These are phyloP conservation scores for Eulithis prunata DNA, from an alignment of 2,888 invertebrate genomes.

Conservation along the genomic window DNA sequence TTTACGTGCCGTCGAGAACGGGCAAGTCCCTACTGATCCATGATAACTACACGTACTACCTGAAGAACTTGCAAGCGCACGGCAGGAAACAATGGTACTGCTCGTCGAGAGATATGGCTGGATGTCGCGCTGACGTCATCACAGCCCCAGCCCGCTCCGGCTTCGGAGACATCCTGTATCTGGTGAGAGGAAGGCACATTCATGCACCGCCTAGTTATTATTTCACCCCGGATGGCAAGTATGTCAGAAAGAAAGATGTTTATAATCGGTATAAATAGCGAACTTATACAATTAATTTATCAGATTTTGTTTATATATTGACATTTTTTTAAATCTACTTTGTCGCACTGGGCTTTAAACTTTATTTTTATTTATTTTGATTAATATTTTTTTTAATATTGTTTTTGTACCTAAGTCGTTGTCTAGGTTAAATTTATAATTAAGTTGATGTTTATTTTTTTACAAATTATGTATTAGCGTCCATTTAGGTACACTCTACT, in stretches of 20 bases:
- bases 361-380: slow-evolving; percentile 15
- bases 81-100: slow-evolving; percentile 82
- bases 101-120: slow-evolving; percentile 79
- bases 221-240: slow-evolving; percentile 79
- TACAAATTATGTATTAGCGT: no score
- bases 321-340: slow-evolving; percentile 17
- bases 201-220: slow-evolving; percentile 78
- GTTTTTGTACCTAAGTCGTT: neutral
- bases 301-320: neutral
- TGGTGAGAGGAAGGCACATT: slow-evolving; percentile 76
- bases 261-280: slow-evolving; percentile 78
- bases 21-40: slow-evolving; percentile 78
- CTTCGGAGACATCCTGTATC: slow-evolving; percentile 73
- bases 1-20: slow-evolving; percentile 81
- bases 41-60: slow-evolving; percentile 78
- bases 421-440: neutral
- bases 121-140: slow-evolving; percentile 79
- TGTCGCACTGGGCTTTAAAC: neutral
- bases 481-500: no score
- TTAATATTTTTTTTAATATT: slow-evolving; percentile 21
- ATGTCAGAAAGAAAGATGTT: slow-evolving; percentile 76
- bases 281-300: slow-evolving; percentile 2
- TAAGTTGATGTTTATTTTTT: no score
- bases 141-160: slow-evolving; percentile 68
- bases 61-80: slow-evolving; percentile 79